Evolutionary conservation across 2,888 invertebrate genomes (phyloP), one percentile per base, ranked within the genome.

Genomic region (Noctua pronuba): DNA sequence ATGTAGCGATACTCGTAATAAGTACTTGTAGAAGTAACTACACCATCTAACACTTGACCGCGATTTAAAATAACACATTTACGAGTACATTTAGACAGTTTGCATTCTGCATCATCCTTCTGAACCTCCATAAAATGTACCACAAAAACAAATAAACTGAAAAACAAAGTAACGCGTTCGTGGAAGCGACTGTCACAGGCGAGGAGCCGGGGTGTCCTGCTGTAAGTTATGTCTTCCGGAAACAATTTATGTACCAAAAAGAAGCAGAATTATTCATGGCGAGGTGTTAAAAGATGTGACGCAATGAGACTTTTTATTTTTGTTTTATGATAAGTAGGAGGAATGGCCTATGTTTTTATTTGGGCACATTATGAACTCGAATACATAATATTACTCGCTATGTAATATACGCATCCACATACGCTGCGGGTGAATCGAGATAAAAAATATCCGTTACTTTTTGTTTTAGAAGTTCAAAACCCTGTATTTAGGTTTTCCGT

Each of bases 201-300:
- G 68, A 65, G 62, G 58, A 75, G 31, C 64, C 46, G 52, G 69
- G 31, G 28, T 41, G 38, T 69, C 38, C 62, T 46, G 7, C 69
- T 72, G 69, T 31, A 44, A 75, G 75, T 77, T 73, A 83, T 70
- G 65, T 65, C 66, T n/a, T 64, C 73, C 52, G 55, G 21, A n/a
- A 76, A 76, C 68, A 72, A 73, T 78, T 60, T 82, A 75, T 73
- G 49, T 71, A 65, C 41, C 60, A 46, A 31, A 41, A 58, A 31
- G 35, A 21, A 70, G 16, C 46, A 66, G 44, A 73, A 73, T 83
- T 73, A 82, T 82, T 44, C 66, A 82, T 44, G 35, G 68, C 44
- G 58, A 67, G 58, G 70, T 84, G 85, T 73, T 70, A 49, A 67
- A n/a, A 67, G 46, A 60, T 28, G 80, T 49, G 52, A 73, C 60